Base-by-base conservation (phyloP, 2,888 invertebrate species). In the Ormyrus rosae region DNA sequence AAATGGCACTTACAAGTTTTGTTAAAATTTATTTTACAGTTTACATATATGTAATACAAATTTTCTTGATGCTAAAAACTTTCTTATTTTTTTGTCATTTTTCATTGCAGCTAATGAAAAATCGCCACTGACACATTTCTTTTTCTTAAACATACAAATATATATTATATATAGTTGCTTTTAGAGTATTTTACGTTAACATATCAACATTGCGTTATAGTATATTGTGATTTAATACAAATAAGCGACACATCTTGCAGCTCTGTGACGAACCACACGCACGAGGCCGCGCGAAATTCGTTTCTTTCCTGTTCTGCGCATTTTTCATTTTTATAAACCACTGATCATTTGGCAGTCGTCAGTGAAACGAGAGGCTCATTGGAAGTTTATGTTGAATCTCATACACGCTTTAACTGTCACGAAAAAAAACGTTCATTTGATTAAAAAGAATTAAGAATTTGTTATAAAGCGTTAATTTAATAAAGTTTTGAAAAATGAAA, bases 291-390 rank as follows among this genome's bases (percentile, higher is more conserved):
- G 53, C 65, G 45, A 58, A 65, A 74, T 80, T 80, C 70, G 53
- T 75, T 80, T 69, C 34, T 69, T 65, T 69, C 2, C 7, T 50
- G 55, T 55, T 13, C 68, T 79, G 51, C 19, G 45, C 45, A 58
- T 79, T 13, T 19, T 19, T 19, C 19, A 1, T 19, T 19, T 19
- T 19, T 19, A 72, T 72, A 7, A 72, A 74, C 46, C 65, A 78
- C 64, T 78, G 65, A 78, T 73, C 46, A 64, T 81, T 78, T 81
- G 81, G 77, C 81, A 81, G 74, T 78, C 74, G 71, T 60, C 74
- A 74, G 69, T 73, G 65, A 53, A 78, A 74, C 55, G 65, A 67
- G 34, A 34, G 63, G 45, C 70, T 70, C 61, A 9, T 56, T 72
- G 63, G 46, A 76, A 65, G 48, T 51, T 34, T 69, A 58, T 67